phyloP scores from a whole-genome alignment of 2,888 invertebrate genomes.

The Orchesella flavescens region DNA sequence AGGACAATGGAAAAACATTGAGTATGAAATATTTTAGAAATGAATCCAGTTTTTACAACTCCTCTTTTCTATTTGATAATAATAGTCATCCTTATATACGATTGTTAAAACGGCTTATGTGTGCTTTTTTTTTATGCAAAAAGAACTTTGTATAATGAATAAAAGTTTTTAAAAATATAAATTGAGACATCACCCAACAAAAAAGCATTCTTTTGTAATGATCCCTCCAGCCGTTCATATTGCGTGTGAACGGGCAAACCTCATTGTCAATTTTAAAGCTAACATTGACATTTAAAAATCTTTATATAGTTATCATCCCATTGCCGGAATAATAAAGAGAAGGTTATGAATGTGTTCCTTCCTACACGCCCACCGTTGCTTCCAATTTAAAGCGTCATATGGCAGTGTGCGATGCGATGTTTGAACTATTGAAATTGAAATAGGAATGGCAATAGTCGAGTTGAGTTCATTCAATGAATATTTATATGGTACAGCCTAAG shows the following conservation, averaged over 20 bases:
- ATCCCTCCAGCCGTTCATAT: conserved; percentile 31
- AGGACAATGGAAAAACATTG: no score
- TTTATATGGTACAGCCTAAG: no score
- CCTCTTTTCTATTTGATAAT: not conserved
- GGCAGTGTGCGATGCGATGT: no score
- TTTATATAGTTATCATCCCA: no score
- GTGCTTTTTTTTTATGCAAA: not conserved
- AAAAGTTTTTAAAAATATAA: conserved; percentile 6
- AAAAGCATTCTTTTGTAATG: not conserved
- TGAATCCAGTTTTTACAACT: conserved; percentile 3
- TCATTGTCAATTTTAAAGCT: conserved; percentile 9
- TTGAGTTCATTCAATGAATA: no score
- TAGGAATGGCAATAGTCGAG: not conserved
- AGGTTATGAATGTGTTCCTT: not conserved
- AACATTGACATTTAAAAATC: no score
- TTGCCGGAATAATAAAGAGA: not conserved
- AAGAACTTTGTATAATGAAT: not conserved
- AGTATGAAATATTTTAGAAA: not conserved
- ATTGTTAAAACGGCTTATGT: not conserved
- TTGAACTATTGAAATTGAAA: conserved; percentile 3
- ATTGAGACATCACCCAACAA: conserved; percentile 13
- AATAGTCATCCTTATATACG: not conserved
- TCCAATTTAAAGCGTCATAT: no score
- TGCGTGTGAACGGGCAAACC: conserved; percentile 45
- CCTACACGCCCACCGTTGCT: not conserved